A percentile compares a stretch with the other conserved stretches of the same genome.
Evolutionary conservation across 2,113 vertebrate species (phyloP).

Genomic region (Brachirus orientalis): DNA sequence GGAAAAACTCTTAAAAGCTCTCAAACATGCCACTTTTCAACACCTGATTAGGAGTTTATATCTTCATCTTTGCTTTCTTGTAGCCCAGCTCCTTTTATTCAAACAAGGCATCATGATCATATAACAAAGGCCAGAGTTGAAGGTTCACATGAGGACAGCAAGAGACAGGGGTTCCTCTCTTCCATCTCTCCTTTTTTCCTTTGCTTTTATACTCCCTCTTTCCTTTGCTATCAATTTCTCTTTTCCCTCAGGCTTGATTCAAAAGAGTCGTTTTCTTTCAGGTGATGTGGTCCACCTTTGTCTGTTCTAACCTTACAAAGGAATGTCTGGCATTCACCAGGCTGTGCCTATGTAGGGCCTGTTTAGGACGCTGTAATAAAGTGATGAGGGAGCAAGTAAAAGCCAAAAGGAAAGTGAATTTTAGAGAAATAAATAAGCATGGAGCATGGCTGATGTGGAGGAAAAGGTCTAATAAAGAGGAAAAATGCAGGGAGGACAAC

Average conservation of each 20-base stretch:
- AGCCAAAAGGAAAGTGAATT: slow-evolving; percentile 8
- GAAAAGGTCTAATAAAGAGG: background rate
- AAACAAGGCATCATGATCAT: slow-evolving; percentile 32
- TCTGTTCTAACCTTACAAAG: slow-evolving; percentile 78
- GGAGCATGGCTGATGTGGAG: background rate
- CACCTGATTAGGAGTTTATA: slow-evolving; percentile 5
- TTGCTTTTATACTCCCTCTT: slow-evolving; percentile 45
- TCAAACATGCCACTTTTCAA: slow-evolving; percentile 14
- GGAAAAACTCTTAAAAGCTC: slow-evolving; percentile 3
- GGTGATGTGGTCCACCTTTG: slow-evolving; percentile 74
- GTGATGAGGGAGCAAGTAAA: slow-evolving; percentile 12
- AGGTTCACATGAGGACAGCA: slow-evolving; percentile 57
- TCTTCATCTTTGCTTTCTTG: slow-evolving; percentile 8
- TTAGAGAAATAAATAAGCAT: slow-evolving; percentile 1
- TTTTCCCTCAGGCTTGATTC: slow-evolving; percentile 52
- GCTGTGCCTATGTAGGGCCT: slow-evolving; percentile 47
- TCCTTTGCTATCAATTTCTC: slow-evolving; percentile 34
- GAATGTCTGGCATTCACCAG: slow-evolving; percentile 79
- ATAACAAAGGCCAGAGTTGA: slow-evolving; percentile 61
- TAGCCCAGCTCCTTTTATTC: slow-evolving; percentile 33
- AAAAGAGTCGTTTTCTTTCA: slow-evolving; percentile 64
- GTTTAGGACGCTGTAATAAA: slow-evolving; percentile 32
- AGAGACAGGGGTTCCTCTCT: slow-evolving; percentile 58
- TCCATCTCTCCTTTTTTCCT: slow-evolving; percentile 34
- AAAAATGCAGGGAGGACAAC: background rate